These are phyloP conservation scores for Perdita meconis DNA, from an alignment of 2,888 invertebrate species.

Conservation along the genomic window DNA sequence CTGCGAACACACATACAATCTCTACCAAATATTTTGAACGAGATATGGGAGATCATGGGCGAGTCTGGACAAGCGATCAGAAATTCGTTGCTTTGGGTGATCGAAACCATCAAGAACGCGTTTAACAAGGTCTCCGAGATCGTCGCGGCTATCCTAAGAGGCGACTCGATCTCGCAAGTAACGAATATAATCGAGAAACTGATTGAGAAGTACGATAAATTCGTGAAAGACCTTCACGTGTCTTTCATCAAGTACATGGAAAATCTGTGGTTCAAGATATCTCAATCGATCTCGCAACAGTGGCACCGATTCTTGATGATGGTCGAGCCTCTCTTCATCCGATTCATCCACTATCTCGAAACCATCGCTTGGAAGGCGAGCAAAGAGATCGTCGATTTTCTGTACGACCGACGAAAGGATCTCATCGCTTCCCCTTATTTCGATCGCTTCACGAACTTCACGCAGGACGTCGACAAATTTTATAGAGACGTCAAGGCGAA, in stretches of 20 bases:
- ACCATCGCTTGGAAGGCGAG: constrained; percentile 90
- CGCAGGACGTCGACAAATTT: constrained; percentile 91
- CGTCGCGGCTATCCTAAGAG: constrained; percentile 89
- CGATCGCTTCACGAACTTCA: constrained; percentile 91
- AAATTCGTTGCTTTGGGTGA: constrained; percentile 90
- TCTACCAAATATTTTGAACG: constrained; percentile 91
- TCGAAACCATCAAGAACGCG: constrained; percentile 89
- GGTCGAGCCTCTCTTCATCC: constrained; percentile 92
- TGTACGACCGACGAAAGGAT: constrained; percentile 92
- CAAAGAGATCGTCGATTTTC: constrained; percentile 91
- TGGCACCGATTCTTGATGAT: constrained; percentile 90
- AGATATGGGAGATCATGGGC: constrained; percentile 94
- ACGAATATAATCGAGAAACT: constrained; percentile 89
- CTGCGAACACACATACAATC: constrained; percentile 91
- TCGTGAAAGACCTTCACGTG: constrained; percentile 91
- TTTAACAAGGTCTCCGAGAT: constrained; percentile 90
- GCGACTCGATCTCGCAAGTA: constrained; percentile 90
- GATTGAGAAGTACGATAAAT: constrained; percentile 91
- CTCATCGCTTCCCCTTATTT: constrained; percentile 93
- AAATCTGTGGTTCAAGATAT: constrained; percentile 90
- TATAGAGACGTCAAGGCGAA: constrained; percentile 92
- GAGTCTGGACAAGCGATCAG: constrained; percentile 92
- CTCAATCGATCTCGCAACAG: constrained; percentile 87
- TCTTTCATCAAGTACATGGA: constrained; percentile 89
- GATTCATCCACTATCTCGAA: constrained; percentile 91